phyloP scores from a whole-genome alignment of 2,113 vertebrate species.

The Rhombomys opimus region DNA sequence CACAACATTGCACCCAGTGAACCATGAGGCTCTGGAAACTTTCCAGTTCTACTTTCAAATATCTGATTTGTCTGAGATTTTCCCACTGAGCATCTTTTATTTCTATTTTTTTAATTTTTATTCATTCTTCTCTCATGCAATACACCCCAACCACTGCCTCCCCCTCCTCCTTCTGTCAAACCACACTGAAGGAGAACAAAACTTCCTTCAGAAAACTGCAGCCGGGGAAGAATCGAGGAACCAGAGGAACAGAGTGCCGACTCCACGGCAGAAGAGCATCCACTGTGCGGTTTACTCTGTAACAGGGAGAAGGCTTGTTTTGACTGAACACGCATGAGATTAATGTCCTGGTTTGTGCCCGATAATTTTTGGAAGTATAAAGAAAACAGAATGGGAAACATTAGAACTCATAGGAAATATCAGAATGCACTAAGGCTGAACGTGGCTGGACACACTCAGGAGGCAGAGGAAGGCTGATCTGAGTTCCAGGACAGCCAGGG shows the following conservation, averaged over 20 bases:
- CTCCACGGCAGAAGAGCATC: not conserved
- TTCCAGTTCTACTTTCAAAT: not conserved
- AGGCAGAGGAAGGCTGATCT: not conserved
- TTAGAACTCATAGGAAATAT: not conserved
- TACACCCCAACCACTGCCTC: not conserved
- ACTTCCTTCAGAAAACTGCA: constrained; percentile 18
- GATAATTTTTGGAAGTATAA: not conserved
- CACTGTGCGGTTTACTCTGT: not conserved
- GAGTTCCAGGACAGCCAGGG: not conserved
- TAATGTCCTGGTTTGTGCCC: not conserved
- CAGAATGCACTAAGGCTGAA: not conserved
- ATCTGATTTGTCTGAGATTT: not conserved
- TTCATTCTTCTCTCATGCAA: not conserved
- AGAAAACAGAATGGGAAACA: not conserved
- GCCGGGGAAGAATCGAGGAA: not conserved
- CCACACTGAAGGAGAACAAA: not conserved
- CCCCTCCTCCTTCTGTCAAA: not conserved
- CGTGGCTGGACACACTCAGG: not conserved
- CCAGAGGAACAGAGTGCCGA: not conserved
- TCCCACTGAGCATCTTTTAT: not conserved
- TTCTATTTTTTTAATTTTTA: not conserved
- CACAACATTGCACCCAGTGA: constrained; percentile 73
- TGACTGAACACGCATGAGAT: not conserved
- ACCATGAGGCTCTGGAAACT: constrained; percentile 58
- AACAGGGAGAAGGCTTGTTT: not conserved